Evolutionary conservation across 2,888 invertebrate species (phyloP).

Genomic region (Philhelius pedissequus): DNA sequence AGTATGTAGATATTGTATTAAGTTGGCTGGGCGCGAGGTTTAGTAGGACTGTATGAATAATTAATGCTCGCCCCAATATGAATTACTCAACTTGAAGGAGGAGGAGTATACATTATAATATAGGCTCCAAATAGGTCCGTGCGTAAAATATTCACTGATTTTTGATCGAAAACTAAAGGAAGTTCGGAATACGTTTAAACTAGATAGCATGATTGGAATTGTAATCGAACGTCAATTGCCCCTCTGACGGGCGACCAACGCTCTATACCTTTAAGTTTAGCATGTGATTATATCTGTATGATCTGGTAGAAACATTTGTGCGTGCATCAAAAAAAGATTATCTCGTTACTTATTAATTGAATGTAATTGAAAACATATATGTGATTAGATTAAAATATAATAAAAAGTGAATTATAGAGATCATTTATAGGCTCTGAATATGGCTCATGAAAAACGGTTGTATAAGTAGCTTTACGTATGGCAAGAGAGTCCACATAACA

Average conservation of each 20-base stretch:
- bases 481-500: background rate
- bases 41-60: slow-evolving; percentile 61
- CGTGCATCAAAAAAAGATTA: slow-evolving; percentile 1
- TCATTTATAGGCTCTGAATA: background rate
- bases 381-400: slow-evolving; percentile 17
- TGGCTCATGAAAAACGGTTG: background rate
- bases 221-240: slow-evolving; percentile 34
- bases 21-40: slow-evolving; percentile 1
- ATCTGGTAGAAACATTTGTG: background rate
- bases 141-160: slow-evolving; percentile 58
- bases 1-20: background rate
- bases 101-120: background rate
- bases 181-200: slow-evolving; percentile 64
- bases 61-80: slow-evolving; percentile 65
- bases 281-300: background rate
- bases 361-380: slow-evolving; percentile 38
- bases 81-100: slow-evolving; percentile 43
- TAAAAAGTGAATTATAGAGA: background rate
- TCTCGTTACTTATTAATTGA: slow-evolving; percentile 40
- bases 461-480: background rate
- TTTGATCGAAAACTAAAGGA: slow-evolving; percentile 47
- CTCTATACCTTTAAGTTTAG: background rate
- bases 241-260: background rate
- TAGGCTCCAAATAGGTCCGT: slow-evolving; percentile 45
- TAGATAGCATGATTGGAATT: slow-evolving; percentile 66